Evolutionary conservation across 2,888 invertebrate genomes (phyloP).

Genomic region (Flexamia atlantica): DNA sequence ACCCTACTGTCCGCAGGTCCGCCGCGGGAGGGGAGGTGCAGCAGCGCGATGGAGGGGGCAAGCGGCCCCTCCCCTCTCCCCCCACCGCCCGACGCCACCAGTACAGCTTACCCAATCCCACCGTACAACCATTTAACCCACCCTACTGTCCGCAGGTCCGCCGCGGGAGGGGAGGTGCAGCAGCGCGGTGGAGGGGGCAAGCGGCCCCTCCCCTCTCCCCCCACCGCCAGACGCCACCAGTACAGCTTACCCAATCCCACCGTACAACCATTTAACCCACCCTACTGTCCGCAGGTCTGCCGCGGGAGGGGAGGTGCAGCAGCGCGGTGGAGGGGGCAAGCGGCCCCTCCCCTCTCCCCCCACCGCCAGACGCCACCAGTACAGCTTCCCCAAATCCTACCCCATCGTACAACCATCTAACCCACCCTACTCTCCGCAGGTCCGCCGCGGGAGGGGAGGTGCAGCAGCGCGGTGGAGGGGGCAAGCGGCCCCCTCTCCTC

Average conservation of each 20-base stretch:
- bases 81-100: not conserved
- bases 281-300: constrained; percentile 11
- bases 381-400: too few relatives aligned
- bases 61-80: constrained; percentile 25
- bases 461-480: constrained; percentile 33
- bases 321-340: constrained; percentile 45
- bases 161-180: constrained; percentile 14
- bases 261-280: too few relatives aligned
- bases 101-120: too few relatives aligned
- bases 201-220: constrained; percentile 22
- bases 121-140: too few relatives aligned
- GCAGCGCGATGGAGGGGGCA: constrained; percentile 39
- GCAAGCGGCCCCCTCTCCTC: constrained; percentile 32
- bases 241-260: too few relatives aligned
- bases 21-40: constrained; percentile 17
- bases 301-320: constrained; percentile 21
- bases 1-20: too few relatives aligned
- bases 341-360: constrained; percentile 12
- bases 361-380: too few relatives aligned
- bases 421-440: too few relatives aligned
- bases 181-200: constrained; percentile 45
- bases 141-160: too few relatives aligned
- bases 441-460: constrained; percentile 21
- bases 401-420: too few relatives aligned
- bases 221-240: too few relatives aligned